Evolutionary conservation across 2,797 vertebrate genomes (phyloP).

Genomic region (Sus cebifrons): DNA sequence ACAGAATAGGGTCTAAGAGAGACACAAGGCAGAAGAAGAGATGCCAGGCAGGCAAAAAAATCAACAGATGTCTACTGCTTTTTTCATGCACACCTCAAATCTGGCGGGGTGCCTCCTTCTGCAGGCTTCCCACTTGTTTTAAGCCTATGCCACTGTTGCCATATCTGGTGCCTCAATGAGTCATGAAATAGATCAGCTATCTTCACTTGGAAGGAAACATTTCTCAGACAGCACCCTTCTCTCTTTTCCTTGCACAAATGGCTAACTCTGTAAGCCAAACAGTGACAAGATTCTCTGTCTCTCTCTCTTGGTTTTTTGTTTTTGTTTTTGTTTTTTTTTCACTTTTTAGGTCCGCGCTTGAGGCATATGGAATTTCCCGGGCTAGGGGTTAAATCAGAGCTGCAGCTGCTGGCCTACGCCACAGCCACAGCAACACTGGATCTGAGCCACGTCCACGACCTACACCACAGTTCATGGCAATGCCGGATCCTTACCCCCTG

Average conservation of each 20-base stretch:
- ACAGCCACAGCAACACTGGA: too few species aligned
- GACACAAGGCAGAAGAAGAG: background rate
- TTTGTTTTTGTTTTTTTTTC: too few species aligned
- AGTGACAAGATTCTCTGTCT: background rate
- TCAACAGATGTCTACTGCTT: background rate
- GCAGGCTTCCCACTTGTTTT: background rate
- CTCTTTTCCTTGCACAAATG: background rate
- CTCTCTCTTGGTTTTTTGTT: too few species aligned
- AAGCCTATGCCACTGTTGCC: background rate
- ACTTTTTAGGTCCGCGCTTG: too few species aligned
- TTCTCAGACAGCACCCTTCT: background rate
- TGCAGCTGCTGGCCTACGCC: too few species aligned
- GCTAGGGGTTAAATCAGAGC: too few species aligned
- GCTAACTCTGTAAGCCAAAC: background rate
- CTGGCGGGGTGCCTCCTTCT: background rate
- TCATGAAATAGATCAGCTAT: background rate
- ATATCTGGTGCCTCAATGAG: background rate
- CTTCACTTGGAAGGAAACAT: background rate
- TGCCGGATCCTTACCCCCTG: too few species aligned
- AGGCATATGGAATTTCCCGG: too few species aligned
- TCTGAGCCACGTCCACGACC: too few species aligned
- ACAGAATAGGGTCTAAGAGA: slow-evolving; percentile 12
- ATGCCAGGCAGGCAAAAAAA: background rate
- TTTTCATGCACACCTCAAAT: background rate
- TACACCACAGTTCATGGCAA: too few species aligned